Percentiles rank a stretch among this genome's conserved stretches.
Conservation (phyloP, 2,113 vertebrate species). For the Tachysurus vachellii region DNA sequence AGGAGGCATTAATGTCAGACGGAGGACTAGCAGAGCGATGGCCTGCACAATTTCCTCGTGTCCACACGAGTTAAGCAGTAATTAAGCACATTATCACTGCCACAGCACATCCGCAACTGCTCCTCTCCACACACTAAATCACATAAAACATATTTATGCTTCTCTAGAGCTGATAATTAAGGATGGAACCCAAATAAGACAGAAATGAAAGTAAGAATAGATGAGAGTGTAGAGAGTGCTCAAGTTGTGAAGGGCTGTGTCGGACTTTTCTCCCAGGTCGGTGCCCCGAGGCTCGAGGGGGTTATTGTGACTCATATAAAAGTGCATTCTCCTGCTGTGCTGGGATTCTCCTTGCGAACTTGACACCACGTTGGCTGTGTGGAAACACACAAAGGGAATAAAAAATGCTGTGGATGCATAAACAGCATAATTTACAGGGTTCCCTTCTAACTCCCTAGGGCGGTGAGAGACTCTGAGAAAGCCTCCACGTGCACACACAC, state of each 20-base stretch:
- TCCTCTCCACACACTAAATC: not conserved
- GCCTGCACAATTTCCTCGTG: conserved; percentile 56
- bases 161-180: conserved; percentile 23
- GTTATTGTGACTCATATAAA: conserved; percentile 59
- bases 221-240: not conserved
- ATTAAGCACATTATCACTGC: conserved; percentile 68
- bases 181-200: conserved; percentile 15
- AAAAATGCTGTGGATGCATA: conserved; percentile 47
- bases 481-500: not conserved
- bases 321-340: conserved; percentile 56
- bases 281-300: not conserved
- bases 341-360: conserved; percentile 48
- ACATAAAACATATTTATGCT: conserved; percentile 38
- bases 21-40: conserved; percentile 65
- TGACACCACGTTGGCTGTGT: conserved; percentile 51
- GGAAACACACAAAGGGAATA: conserved; percentile 50
- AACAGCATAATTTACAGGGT: conserved; percentile 54
- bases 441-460: conserved; percentile 4
- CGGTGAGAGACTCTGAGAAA: not conserved
- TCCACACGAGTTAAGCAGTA: conserved; percentile 60
- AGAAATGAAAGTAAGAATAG: not conserved
- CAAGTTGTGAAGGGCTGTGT: not conserved
- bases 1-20: conserved; percentile 65
- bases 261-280: conserved; percentile 18
- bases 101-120: conserved; percentile 21